Evolutionary conservation across 2,888 invertebrate genomes (phyloP), one percentile per base, ranked within the genome.

Genomic region (Thymelicus sylvestris): DNA sequence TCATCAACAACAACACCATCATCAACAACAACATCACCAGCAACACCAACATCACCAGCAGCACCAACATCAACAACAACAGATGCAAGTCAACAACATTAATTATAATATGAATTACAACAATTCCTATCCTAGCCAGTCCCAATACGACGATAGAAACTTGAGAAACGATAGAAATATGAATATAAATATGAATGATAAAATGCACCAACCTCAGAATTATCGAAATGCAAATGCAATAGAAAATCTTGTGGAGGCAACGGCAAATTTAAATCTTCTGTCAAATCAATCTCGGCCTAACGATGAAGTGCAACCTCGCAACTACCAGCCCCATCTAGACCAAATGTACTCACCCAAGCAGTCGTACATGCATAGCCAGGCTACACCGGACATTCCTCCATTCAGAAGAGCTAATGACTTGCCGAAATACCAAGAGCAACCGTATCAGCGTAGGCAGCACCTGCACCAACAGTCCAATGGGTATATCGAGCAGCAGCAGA

Each of bases 211-310:
- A 74, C 82, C 81, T 5, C 84, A 84, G 55, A 83, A 79, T 72
- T 89, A 87, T 72, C 81, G 84, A 13, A 86, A 83, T 68, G 71
- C 82, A 5, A 85, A 83, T 55, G 71, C 83, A 1, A 88, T 93
- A 80, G 92, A 92, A 8, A 87, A 78, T 66, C 80, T 93, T 62
- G 85, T 85, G 2, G 92, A 92, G 8, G 90, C 90, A 0, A 84
- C 93, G 0, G 83, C 88, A 0, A 88, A 85, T 71, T 74, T 92
- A 75, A 91, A 84, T 75, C 76, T 92, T 66, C 79, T 90, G 59
- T 74, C 83, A 0, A 86, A 82, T 72, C 86, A 85, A 52, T 72
- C 79, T 44, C 78, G 85, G 67, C 81, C 82, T 19, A 77, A 65
- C 47, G 85, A 86, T 10, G 88, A 89, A 7, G 57, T 80, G 7